Base-by-base conservation (phyloP, 2,888 invertebrate genomes). In the Sesia bembeciformis region DNA sequence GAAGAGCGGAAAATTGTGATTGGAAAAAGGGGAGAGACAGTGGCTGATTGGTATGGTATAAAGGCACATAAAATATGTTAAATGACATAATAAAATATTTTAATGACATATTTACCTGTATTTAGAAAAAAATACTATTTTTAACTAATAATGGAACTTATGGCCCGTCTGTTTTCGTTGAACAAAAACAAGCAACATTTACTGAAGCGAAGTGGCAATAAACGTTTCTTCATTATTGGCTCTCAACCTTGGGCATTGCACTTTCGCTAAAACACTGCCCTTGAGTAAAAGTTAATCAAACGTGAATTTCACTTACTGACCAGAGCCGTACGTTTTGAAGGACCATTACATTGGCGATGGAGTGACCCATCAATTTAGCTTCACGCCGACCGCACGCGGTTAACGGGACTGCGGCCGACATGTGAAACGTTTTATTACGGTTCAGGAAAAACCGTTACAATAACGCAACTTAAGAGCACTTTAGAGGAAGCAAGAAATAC, bases 301-400 rank as follows among this genome's bases (percentile, higher is more conserved):
- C 84, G 85, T 86, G 78, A 85, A 84, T 83, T 86, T 84, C 84
- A 80, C 80, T 84, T 81, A 82, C 81, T 81, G 80, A 74, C 81
- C 76, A 72, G 74, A 71, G 82, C 74, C 76, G 79, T 79, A 78
- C 82, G 77, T 82, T 87, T 84, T 85, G 86, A 86, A 85, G 86
- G 83, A 80, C 84, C 86, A 84, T 86, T 87, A 83, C 84, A 78
- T 82, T 79, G 83, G 74, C 82, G 81, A 84, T 81, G 83, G 84
- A 84, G 86, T 80, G 86, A 82, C 80, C 84, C 84, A 87, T 87
- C 86, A 87, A 87, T 87, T 84, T 84, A 75, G 84, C 74, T 81
- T 79, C 78, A 81, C 78, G 84, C 84, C 83, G 82, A 76, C 80
- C 83, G 83, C 86, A 84, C 82, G 81, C 80, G 79, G 76, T 70